Evolutionary conservation across 2,888 invertebrate species (phyloP), one percentile per base, ranked within the genome.

Genomic region (Arrhopalites spinosus): DNA sequence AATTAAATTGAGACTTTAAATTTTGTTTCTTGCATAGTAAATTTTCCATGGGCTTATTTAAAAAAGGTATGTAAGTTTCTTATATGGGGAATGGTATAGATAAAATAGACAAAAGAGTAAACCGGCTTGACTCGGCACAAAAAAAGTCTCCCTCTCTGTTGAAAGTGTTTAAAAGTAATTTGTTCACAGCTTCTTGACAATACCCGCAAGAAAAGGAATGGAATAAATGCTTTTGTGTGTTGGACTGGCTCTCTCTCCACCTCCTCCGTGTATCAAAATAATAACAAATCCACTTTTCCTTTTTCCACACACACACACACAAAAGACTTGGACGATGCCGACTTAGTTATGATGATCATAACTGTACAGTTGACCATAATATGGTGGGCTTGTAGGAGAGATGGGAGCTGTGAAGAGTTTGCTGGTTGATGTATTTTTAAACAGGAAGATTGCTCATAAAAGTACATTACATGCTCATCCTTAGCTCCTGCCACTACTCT

Each of bases 171-270:
- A 70, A 79, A 74, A 56, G 76, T 77, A 79, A 79, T 79, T 79
- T 78, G 79, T 79, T 78, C 79, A 77, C 79, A 79, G 77, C 79
- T 79, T 78, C 79, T 78, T 78, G 74, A 56, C 56, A 70, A 70
- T 70, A 56, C 70, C 29, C 13, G 20, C 53, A 53, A 36, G 56
- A 70, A 56, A 56, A 70, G 53, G 11, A 7, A 25, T 29, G 56
- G 53, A 70, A 70, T 70, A 70, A 70, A 70, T 70, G 70, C 50
- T 69, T 69, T 69, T 69, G 69, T 69, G 53, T n/a, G n/a, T n/a
- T n/a, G n/a, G n/a, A n/a, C n/a, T n/a, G n/a, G n/a, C n/a, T n/a
- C 36, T 36, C 36, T 36, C 36, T 36, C 36, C 36, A 56, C 56
- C 56, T 70, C 7, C 30, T 23, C 30, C 56, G 53, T 69, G 53